These are phyloP conservation scores for Trichopria drosophilae DNA, from an alignment of 2,888 invertebrate species.

Conservation along the genomic window DNA sequence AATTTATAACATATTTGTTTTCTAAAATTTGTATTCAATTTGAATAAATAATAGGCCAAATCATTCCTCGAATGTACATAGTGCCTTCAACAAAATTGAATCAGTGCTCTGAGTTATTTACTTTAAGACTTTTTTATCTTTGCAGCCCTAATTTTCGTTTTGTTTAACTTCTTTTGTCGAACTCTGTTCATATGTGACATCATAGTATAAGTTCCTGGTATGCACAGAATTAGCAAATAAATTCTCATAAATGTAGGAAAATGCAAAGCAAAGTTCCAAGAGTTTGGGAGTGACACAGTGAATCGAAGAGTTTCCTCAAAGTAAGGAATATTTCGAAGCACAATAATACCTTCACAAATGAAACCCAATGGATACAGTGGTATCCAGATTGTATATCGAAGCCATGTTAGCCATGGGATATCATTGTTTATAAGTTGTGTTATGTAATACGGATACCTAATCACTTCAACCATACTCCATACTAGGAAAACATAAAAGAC, in stretches of 20 bases:
- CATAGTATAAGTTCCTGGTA: constrained; percentile 76
- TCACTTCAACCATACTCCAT: constrained; percentile 81
- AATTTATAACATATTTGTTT: no score
- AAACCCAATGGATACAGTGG: constrained; percentile 90
- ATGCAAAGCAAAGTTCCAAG: constrained; percentile 83
- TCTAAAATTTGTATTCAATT: no score
- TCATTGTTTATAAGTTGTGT: constrained; percentile 76
- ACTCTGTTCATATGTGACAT: constrained; percentile 84
- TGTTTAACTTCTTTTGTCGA: constrained; percentile 69
- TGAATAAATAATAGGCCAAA: no score
- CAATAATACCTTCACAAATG: constrained; percentile 80
- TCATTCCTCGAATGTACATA: no score
- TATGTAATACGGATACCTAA: constrained; percentile 94
- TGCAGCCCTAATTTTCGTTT: constrained; percentile 40
- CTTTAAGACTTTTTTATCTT: no score
- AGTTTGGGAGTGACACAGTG: constrained; percentile 78
- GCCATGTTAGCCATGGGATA: constrained; percentile 80
- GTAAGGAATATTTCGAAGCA: constrained; percentile 83
- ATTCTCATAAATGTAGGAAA: constrained; percentile 78
- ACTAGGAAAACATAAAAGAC: constrained; percentile 85
- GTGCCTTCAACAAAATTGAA: no score
- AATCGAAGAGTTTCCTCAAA: constrained; percentile 83
- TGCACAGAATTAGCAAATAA: constrained; percentile 74
- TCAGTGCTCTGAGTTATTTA: no score
- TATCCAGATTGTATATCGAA: constrained; percentile 92